Evolutionary conservation across 2,888 invertebrate genomes (phyloP).

Genomic region (Acrobasis repandana): DNA sequence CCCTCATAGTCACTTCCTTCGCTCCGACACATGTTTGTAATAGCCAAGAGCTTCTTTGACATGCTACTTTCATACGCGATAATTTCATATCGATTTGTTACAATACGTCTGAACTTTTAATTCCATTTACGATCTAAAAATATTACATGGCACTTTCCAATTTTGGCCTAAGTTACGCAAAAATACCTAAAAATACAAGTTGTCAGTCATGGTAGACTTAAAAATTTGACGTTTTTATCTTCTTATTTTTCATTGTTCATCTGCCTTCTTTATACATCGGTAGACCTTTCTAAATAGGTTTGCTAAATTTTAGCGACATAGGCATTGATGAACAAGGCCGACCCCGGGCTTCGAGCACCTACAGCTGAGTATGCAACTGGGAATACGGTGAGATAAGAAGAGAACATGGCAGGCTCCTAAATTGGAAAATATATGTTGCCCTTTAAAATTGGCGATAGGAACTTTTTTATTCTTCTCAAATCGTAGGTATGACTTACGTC

Average conservation of each 20-base stretch:
- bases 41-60: slow-evolving; percentile 40
- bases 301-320: background rate
- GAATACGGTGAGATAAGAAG: too few relatives aligned
- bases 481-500: too few relatives aligned
- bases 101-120: slow-evolving; percentile 32
- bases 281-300: background rate
- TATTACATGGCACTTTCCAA: slow-evolving; percentile 50
- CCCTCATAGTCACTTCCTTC: slow-evolving; percentile 32
- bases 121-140: slow-evolving; percentile 41
- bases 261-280: background rate
- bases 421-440: too few relatives aligned
- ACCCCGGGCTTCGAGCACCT: too few relatives aligned
- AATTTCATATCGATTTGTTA: slow-evolving; percentile 62
- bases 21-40: slow-evolving; percentile 33
- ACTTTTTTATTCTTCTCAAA: too few relatives aligned
- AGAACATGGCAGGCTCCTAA: too few relatives aligned
- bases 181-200: slow-evolving; percentile 36
- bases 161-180: slow-evolving; percentile 44
- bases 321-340: too few relatives aligned
- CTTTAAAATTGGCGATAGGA: too few relatives aligned
- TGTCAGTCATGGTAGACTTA: slow-evolving; percentile 43
- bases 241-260: slow-evolving; percentile 21
- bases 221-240: slow-evolving; percentile 15
- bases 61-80: slow-evolving; percentile 57
- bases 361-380: too few relatives aligned